These are phyloP conservation scores for Recurvirostra avosetta DNA, from an alignment of 2,113 vertebrate species.

Conservation along the genomic window DNA sequence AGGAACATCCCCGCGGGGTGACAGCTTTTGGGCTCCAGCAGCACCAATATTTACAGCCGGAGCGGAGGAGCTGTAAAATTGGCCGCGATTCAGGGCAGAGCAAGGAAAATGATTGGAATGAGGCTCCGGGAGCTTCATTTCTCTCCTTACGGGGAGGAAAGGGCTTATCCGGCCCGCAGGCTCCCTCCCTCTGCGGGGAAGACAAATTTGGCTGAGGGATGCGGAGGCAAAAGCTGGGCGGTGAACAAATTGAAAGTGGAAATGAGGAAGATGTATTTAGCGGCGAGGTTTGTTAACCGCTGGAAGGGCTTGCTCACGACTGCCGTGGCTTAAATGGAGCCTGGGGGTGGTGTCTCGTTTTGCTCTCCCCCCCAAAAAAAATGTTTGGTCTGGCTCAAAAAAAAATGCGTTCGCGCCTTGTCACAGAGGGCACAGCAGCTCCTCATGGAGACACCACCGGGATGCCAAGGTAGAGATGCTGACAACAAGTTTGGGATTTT, in stretches of 20 bases:
- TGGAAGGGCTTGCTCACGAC: background rate
- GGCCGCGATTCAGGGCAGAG: background rate
- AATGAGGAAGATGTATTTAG: background rate
- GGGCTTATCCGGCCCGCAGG: background rate
- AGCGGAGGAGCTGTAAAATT: background rate
- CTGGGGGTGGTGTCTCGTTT: background rate
- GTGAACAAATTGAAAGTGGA: background rate
- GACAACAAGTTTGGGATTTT: background rate
- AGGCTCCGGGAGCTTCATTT: background rate
- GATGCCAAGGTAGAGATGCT: background rate
- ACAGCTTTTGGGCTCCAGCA: background rate
- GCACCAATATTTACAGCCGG: background rate
- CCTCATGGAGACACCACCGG: background rate
- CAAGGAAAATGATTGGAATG: background rate
- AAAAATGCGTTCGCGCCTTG: background rate
- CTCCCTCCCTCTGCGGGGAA: background rate
- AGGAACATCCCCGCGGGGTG: background rate
- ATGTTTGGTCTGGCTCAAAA: background rate
- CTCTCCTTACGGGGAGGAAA: background rate
- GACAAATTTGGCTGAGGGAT: background rate
- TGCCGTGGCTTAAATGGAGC: background rate
- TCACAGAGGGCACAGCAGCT: background rate
- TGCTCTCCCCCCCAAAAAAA: fast-evolving
- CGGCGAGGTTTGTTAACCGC: fast-evolving
- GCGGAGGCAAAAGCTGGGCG: background rate